phyloP scores from a whole-genome alignment of 2,888 invertebrate species.

The Idaea dimidiata region DNA sequence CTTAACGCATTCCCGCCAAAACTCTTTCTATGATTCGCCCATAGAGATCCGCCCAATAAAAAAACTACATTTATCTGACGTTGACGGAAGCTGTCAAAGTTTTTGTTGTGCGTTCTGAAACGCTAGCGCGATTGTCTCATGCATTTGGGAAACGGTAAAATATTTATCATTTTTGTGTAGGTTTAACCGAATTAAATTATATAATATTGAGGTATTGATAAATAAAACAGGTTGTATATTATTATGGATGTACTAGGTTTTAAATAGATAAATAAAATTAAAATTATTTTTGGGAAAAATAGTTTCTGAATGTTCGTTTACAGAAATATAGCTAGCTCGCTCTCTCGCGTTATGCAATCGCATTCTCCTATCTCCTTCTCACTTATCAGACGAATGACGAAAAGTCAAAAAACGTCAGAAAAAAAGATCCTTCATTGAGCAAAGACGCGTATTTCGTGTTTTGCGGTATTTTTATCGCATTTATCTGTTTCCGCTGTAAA shows the following conservation, averaged over 20 bases:
- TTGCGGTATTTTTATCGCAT: slow-evolving; percentile 23
- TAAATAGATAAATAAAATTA: not conserved
- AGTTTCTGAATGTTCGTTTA: not conserved
- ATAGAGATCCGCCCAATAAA: too few relatives aligned
- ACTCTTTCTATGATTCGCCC: too few relatives aligned
- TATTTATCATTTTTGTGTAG: not conserved
- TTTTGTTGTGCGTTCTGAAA: not conserved
- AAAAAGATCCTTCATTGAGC: not conserved
- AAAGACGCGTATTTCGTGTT: slow-evolving; percentile 22
- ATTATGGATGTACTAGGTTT: too few relatives aligned
- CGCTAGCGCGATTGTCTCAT: not conserved
- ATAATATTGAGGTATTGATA: not conserved
- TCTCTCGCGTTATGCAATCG: not conserved
- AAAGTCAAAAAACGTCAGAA: not conserved
- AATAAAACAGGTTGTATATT: too few relatives aligned
- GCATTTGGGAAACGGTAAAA: not conserved
- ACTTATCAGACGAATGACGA: not conserved
- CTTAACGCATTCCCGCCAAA: too few relatives aligned
- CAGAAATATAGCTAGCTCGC: not conserved
- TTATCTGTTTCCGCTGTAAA: slow-evolving; percentile 25
- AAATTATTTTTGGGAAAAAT: not conserved
- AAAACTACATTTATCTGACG: not conserved
- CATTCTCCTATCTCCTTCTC: not conserved
- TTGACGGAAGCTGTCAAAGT: not conserved
- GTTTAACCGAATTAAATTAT: too few relatives aligned